Evolutionary conservation across 2,797 vertebrate genomes (phyloP).

Genomic region (Rhinatrema bivittatum): DNA sequence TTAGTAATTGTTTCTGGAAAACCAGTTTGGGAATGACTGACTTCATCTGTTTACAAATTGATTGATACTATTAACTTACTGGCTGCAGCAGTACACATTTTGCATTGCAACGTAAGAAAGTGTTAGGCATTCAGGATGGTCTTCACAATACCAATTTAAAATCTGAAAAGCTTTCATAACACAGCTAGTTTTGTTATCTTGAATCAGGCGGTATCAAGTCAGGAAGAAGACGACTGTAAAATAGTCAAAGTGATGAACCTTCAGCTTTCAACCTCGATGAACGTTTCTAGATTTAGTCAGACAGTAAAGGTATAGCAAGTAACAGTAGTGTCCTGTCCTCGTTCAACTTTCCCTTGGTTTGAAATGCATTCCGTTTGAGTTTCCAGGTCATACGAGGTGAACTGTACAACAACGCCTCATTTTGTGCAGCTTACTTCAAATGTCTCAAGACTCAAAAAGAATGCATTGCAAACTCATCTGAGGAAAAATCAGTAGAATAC

Average conservation of each 20-base stretch:
- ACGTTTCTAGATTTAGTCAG: conserved; percentile 49
- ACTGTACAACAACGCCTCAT: too few species aligned
- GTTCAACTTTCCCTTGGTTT: too few species aligned
- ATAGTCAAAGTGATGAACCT: conserved; percentile 54
- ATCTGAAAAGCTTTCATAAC: conserved; percentile 64
- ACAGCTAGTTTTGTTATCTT: conserved; percentile 57
- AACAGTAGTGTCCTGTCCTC: too few species aligned
- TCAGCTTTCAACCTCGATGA: conserved; percentile 41
- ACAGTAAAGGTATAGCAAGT: conserved; percentile 35
- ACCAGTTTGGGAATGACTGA: conserved; percentile 76
- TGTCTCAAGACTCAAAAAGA: too few species aligned
- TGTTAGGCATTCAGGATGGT: conserved; percentile 63
- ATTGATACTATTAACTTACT: conserved; percentile 88
- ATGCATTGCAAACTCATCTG: too few species aligned
- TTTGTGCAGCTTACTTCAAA: too few species aligned
- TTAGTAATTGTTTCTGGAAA: conserved; percentile 94
- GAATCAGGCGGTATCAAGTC: conserved; percentile 46
- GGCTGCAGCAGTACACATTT: conserved; percentile 60
- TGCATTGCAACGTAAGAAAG: conserved; percentile 70
- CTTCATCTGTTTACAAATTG: conserved; percentile 90
- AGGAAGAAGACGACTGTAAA: conserved; percentile 43
- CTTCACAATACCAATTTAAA: conserved; percentile 64
- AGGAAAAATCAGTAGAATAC: too few species aligned
- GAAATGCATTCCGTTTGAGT: too few species aligned
- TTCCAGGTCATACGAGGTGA: too few species aligned